Conservation (phyloP, 2,113 vertebrate species). For the Protomyctophum bolini region DNA sequence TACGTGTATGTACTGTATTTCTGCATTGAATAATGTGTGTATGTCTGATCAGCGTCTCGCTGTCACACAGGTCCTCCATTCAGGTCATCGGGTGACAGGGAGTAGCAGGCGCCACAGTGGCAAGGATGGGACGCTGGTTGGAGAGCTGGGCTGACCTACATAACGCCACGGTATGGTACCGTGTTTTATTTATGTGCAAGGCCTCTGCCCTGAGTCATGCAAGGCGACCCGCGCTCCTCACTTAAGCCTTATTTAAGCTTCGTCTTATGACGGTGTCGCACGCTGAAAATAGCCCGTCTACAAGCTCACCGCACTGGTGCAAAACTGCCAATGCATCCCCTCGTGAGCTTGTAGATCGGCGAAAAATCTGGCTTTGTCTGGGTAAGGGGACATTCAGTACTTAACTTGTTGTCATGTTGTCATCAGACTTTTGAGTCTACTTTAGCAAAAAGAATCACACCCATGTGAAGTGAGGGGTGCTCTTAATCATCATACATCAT, state of each 20-base stretch:
- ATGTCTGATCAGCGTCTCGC: slow-evolving; percentile 11
- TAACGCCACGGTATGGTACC: slow-evolving; percentile 46
- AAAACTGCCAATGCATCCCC: too few species aligned
- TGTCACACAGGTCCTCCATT: slow-evolving; percentile 38
- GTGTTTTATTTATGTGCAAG: slow-evolving; percentile 49
- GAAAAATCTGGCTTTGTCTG: background rate
- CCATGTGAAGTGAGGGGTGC: too few species aligned
- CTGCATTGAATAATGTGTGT: background rate
- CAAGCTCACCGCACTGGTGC: too few species aligned
- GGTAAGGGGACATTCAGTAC: slow-evolving; percentile 63
- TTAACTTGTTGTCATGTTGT: slow-evolving; percentile 70
- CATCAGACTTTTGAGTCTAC: too few species aligned
- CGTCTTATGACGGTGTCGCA: too few species aligned
- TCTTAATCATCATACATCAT: too few species aligned
- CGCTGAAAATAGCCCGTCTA: too few species aligned
- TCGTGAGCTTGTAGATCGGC: too few species aligned
- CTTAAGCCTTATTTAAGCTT: background rate
- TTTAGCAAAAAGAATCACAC: too few species aligned
- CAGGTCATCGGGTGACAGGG: slow-evolving; percentile 55
- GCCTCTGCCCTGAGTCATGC: slow-evolving; percentile 2
- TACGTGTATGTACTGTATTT: too few species aligned
- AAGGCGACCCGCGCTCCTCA: slow-evolving; percentile 11
- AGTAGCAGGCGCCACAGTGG: slow-evolving; percentile 30
- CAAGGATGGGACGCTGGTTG: slow-evolving; percentile 27
- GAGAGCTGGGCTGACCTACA: slow-evolving; percentile 55